A percentile compares a stretch with the other conserved stretches of the same genome.
These are phyloP conservation scores for Aricia agestis DNA, from an alignment of 1,140 invertebrate species.

Conservation along the genomic window DNA sequence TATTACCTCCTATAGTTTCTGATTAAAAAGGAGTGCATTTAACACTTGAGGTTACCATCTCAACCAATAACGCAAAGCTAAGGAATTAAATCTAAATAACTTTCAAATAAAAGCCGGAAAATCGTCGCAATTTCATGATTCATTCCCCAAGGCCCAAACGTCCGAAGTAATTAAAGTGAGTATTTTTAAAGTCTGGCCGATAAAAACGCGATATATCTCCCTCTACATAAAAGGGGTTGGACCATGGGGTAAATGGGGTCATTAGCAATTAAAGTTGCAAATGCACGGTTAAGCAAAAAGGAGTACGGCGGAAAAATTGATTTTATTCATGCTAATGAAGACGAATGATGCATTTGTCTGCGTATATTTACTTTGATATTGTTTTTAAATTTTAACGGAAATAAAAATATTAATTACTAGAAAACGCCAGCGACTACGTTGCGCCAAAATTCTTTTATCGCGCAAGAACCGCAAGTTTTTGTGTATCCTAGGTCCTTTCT, in stretches of 20 bases:
- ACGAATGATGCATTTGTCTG: background rate
- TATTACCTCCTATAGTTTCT: no score
- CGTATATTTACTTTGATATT: no score
- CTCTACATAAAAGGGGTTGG: background rate
- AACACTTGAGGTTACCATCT: no score
- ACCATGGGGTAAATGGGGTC: background rate
- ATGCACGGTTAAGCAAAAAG: background rate
- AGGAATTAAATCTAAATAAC: background rate
- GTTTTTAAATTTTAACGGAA: no score
- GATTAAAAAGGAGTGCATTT: no score
- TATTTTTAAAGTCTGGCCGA: conserved; percentile 11
- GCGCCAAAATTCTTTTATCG: no score
- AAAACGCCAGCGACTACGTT: no score
- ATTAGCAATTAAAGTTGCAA: conserved; percentile 15
- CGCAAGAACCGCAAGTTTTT: no score
- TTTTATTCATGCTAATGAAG: background rate
- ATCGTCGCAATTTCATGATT: background rate
- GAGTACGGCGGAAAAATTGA: background rate
- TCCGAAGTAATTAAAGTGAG: background rate
- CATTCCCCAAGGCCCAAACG: background rate
- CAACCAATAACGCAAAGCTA: no score
- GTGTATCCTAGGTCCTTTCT: no score
- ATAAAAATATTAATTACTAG: no score
- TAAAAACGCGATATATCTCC: conserved; percentile 15
- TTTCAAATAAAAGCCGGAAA: background rate